Evolutionary conservation across 1,140 invertebrate genomes (phyloP).

Genomic region (Drosophila repleta): DNA sequence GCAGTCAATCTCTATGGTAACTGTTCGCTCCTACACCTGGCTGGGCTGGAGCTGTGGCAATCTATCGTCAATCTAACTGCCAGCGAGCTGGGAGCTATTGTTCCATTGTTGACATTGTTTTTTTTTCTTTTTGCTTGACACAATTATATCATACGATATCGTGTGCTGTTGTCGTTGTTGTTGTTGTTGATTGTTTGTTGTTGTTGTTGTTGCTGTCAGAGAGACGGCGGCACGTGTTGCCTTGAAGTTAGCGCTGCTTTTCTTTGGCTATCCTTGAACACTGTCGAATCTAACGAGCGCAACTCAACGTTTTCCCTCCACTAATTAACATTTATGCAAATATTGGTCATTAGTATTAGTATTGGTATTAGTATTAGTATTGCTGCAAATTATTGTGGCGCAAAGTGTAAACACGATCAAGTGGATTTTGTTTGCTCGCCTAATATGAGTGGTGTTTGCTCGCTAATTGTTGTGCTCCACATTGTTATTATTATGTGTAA

Average conservation of each 20-base stretch:
- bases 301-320: constrained; percentile 64
- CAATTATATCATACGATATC: constrained; percentile 67
- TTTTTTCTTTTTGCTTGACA: constrained; percentile 58
- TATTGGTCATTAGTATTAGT: too few species aligned
- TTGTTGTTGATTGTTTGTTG: not conserved
- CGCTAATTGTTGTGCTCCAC: too few species aligned
- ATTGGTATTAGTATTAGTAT: too few species aligned
- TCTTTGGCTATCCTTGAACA: not conserved
- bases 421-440: too few species aligned
- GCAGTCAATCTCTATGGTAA: constrained; percentile 58
- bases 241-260: not conserved
- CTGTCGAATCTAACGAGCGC: constrained; percentile 53
- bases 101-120: constrained; percentile 76
- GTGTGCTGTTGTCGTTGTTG: constrained; percentile 4
- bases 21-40: not conserved
- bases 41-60: not conserved
- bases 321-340: constrained; percentile 62
- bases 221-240: constrained; percentile 1
- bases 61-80: constrained; percentile 27
- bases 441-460: too few species aligned
- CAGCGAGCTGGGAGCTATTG: constrained; percentile 23
- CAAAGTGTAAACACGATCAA: too few species aligned
- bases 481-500: too few species aligned
- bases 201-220: constrained; percentile 21
- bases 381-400: too few species aligned